phyloP scores from a whole-genome alignment of 2,113 vertebrate species.

The Butastur rufipennis region DNA sequence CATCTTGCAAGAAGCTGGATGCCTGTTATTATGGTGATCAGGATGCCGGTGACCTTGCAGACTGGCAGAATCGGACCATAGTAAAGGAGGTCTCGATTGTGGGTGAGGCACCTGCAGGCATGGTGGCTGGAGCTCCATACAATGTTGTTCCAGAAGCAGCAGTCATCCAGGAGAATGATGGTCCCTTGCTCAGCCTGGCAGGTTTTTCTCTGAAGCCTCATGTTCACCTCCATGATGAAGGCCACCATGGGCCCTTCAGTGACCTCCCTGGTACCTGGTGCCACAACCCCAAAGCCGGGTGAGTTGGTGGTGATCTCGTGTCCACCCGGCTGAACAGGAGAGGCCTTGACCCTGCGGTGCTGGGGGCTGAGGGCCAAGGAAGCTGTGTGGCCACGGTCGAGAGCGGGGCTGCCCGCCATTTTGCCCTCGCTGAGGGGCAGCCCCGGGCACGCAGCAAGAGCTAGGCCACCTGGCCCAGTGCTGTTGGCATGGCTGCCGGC shows the following conservation, averaged over 20 bases:
- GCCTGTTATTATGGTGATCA: not conserved
- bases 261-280: accelerated
- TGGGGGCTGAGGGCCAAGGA: not conserved
- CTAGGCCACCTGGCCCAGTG: accelerated
- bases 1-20: not conserved
- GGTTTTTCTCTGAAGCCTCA: accelerated
- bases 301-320: not conserved
- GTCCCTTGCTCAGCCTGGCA: not conserved
- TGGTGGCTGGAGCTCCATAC: not conserved
- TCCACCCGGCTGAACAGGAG: not conserved
- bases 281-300: no score
- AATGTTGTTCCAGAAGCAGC: not conserved
- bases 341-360: accelerated
- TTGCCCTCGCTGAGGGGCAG: not conserved
- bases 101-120: not conserved
- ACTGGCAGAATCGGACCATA: not conserved
- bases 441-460: accelerated
- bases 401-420: accelerated
- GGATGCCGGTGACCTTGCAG: not conserved
- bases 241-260: not conserved
- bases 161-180: accelerated
- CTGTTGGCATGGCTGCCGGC: not conserved
- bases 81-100: not conserved
- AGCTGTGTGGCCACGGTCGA: accelerated
- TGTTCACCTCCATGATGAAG: not conserved